Evolutionary conservation across 2,888 invertebrate genomes (phyloP).

Genomic region (Nephrotoma appendiculata): DNA sequence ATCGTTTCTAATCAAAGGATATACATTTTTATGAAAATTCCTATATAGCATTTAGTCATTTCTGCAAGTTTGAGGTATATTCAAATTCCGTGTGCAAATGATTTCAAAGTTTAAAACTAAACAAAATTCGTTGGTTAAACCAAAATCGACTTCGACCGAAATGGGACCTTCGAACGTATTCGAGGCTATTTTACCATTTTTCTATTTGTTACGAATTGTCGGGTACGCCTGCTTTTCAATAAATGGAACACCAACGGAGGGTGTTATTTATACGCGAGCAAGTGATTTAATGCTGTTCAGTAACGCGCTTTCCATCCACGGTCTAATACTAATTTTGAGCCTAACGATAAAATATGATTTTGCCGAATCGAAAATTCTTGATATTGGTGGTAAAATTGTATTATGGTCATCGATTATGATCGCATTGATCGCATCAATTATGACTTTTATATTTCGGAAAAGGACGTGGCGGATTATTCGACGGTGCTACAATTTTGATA

Average conservation of each 20-base stretch:
- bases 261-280: not conserved
- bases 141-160: not conserved
- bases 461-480: not conserved
- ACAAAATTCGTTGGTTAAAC: not conserved
- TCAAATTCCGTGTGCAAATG: not conserved
- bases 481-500: constrained; percentile 2
- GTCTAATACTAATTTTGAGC: not conserved
- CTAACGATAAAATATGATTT: not conserved
- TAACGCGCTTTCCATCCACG: not conserved
- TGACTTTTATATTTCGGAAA: not conserved
- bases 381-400: not conserved
- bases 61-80: not conserved
- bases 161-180: not conserved
- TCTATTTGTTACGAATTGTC: not conserved
- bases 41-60: not conserved
- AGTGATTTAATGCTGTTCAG: not conserved
- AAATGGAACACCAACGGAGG: not conserved
- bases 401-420: not conserved
- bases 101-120: not conserved
- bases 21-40: not conserved
- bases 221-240: not conserved
- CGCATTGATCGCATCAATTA: not conserved
- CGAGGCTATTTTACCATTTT: not conserved
- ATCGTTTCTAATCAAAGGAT: not conserved
- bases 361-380: not conserved